phyloP scores from a whole-genome alignment of 2,797 vertebrate genomes.

The Hylomyscus alleni region DNA sequence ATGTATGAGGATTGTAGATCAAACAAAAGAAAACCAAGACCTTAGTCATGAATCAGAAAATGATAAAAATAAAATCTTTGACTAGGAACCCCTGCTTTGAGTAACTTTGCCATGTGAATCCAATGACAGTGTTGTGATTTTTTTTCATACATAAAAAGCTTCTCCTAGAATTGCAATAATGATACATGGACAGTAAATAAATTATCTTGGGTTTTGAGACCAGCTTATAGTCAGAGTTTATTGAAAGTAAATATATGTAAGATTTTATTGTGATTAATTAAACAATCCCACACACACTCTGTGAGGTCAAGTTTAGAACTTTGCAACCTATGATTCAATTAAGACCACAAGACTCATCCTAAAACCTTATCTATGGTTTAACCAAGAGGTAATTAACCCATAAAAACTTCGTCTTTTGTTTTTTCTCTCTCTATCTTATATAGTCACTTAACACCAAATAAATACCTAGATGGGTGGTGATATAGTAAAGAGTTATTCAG shows the following conservation, averaged over 20 bases:
- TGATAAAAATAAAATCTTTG: background rate
- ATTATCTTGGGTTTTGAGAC: background rate
- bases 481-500: background rate
- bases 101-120: background rate
- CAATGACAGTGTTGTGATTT: background rate
- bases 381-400: background rate
- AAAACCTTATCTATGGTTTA: background rate
- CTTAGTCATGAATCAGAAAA: constrained; percentile 1
- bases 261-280: background rate
- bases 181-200: background rate
- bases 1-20: background rate
- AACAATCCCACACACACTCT: background rate
- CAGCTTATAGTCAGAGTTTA: background rate
- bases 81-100: background rate
- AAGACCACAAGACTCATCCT: background rate
- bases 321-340: constrained; percentile 12
- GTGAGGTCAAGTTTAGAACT: constrained; percentile 11
- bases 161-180: background rate
- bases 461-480: background rate
- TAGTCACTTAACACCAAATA: background rate
- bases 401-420: background rate
- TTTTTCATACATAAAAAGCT: background rate
- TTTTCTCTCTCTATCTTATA: background rate
- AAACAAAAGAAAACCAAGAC: background rate
- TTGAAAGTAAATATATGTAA: background rate